Evolutionary conservation across 2,113 vertebrate genomes (phyloP), one percentile per base, ranked within the genome.

Genomic region (Cyprinodon tularosa): DNA sequence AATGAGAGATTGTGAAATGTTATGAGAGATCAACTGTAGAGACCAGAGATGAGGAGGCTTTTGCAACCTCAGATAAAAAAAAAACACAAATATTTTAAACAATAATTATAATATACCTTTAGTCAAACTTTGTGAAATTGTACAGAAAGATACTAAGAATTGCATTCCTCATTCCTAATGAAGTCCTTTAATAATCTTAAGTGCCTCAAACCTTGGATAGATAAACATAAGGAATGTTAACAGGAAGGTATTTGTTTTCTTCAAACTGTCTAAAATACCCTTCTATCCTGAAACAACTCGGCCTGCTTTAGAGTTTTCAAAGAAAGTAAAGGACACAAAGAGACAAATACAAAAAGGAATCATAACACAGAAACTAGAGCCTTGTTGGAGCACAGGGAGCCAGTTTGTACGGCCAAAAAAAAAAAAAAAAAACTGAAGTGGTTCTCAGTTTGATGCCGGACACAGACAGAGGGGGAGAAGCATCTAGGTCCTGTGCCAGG

Each of bases 361-460:
- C 77, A 44, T 65, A 72, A 80, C 68, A 85, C 64, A 83, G 78
- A 81, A 84, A 81, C 47, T 76, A 66, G 62, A 68, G 20, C 76
- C 79, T 62, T 79, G 74, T 65, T 74, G 20, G 40, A 70, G 67
- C 53, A 36, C 67, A 77, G 79, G 76, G 84, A 81, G 76, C 88
- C 85, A 85, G 70, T 76, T 74, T 39, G 40, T 39, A 37, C 73
- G 83, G 88, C 89, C 89, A 90, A 77, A 9, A 86, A 90, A 76
- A 9, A 86, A 86, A 72, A 70, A 76, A 9, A 85, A 29, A 72
- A 70, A 78, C 71, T 84, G 60, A 88, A 84, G 68, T 83, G 75
- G 68, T 74, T 89, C 78, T 87, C 50, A 68, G 64, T 70, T 67
- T 20, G 39, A 48, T 65, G 78, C 86, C 90, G 86, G 71, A 85